These are phyloP conservation scores for Marmota monax DNA, from an alignment of 2,113 vertebrate genomes.

Conservation along the genomic window DNA sequence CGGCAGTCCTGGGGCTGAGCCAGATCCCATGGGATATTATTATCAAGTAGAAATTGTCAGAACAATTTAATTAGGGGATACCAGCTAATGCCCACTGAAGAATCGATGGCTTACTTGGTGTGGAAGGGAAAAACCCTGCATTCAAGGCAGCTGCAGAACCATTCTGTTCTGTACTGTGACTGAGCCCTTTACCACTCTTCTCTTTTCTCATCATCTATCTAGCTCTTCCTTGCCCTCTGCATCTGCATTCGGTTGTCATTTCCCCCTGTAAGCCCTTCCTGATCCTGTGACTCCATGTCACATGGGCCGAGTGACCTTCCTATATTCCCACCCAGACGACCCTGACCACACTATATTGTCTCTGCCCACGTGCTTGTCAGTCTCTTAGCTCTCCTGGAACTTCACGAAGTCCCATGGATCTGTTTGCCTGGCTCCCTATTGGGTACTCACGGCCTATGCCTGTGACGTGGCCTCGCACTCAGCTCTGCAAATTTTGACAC, in stretches of 20 bases:
- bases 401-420: background rate
- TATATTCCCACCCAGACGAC: fast-evolving
- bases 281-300: background rate
- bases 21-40: background rate
- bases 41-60: background rate
- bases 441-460: background rate
- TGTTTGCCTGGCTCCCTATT: background rate
- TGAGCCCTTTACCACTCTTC: background rate
- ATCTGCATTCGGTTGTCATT: background rate
- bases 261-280: conserved; percentile 1
- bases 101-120: background rate
- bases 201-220: background rate
- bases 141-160: background rate
- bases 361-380: too few species aligned
- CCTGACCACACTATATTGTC: background rate
- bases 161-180: background rate
- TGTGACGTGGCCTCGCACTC: background rate
- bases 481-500: background rate
- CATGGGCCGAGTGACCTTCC: background rate
- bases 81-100: background rate
- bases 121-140: background rate
- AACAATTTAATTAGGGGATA: background rate
- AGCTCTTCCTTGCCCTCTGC: background rate
- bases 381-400: background rate
- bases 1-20: background rate